These are phyloP conservation scores for Scaptomyza caliginosa DNA, from an alignment of 2,888 invertebrate genomes.

Conservation along the genomic window DNA sequence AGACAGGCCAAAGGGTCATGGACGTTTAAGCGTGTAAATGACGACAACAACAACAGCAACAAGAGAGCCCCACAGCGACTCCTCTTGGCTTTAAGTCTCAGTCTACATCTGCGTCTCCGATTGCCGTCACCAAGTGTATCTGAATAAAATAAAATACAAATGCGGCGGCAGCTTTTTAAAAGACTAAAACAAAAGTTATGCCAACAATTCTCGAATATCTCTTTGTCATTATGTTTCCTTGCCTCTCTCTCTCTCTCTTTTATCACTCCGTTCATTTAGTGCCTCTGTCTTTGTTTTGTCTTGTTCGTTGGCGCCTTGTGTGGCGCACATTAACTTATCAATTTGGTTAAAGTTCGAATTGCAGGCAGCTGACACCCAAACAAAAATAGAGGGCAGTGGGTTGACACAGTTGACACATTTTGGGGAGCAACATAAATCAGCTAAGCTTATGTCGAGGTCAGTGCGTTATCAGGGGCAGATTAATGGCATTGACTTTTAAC, in stretches of 20 bases:
- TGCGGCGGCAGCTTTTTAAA: constrained; percentile 46
- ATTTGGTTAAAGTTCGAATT: constrained; percentile 73
- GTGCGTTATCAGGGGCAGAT: constrained; percentile 21
- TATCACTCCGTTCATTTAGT: constrained; percentile 1
- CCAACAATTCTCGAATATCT: constrained; percentile 48
- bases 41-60: constrained; percentile 41
- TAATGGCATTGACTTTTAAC: constrained; percentile 25
- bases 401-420: constrained; percentile 68
- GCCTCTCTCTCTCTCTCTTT: constrained; percentile 19
- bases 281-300: background rate
- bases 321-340: constrained; percentile 70
- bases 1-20: constrained; percentile 76
- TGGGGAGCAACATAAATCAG: constrained; percentile 70
- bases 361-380: constrained; percentile 70
- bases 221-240: constrained; percentile 31
- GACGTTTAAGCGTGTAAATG: constrained; percentile 76
- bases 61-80: constrained; percentile 9
- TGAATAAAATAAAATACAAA: constrained; percentile 24
- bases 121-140: constrained; percentile 40
- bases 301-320: constrained; percentile 15
- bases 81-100: constrained; percentile 8
- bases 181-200: constrained; percentile 55
- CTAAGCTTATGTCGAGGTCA: constrained; percentile 54
- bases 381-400: constrained; percentile 71
- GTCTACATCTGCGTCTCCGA: constrained; percentile 19